phyloP scores from a whole-genome alignment of 92 coral and sea anemone genomes.

The Plumapathes pennacea region DNA sequence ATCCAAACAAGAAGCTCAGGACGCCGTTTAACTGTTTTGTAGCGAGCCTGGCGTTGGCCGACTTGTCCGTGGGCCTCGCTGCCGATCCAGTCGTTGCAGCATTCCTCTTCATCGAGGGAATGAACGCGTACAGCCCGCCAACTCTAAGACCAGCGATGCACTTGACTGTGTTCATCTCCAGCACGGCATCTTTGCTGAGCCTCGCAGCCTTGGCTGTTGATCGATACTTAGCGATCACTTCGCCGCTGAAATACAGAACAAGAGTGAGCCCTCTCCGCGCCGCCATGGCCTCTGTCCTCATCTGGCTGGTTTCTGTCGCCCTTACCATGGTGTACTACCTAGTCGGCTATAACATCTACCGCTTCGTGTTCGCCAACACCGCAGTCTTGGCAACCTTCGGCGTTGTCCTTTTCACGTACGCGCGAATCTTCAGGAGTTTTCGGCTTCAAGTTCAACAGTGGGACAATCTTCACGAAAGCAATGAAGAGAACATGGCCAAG shows the following conservation, averaged over 20 bases:
- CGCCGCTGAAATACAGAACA: slow-evolving; percentile 64
- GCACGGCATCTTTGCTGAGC: slow-evolving; percentile 80
- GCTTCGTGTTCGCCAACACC: slow-evolving; percentile 87
- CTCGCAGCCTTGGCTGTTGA: slow-evolving; percentile 77
- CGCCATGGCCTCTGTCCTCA: slow-evolving; percentile 26
- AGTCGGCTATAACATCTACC: slow-evolving; percentile 68
- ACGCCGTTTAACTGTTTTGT: slow-evolving; percentile 75
- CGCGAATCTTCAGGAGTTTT: slow-evolving; percentile 34
- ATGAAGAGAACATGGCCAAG: slow-evolving; percentile 40
- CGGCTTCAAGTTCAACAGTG: slow-evolving; percentile 38
- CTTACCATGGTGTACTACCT: slow-evolving; percentile 71
- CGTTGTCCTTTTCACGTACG: slow-evolving; percentile 44
- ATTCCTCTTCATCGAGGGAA: slow-evolving; percentile 65
- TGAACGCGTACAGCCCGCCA: slow-evolving; percentile 23
- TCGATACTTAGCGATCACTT: slow-evolving; percentile 67
- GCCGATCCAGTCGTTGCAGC: slow-evolving; percentile 63
- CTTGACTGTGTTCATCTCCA: slow-evolving; percentile 61
- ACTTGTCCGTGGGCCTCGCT: slow-evolving; percentile 61
- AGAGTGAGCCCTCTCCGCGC: slow-evolving; percentile 51
- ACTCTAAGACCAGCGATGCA: slow-evolving; percentile 37
- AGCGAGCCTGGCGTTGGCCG: slow-evolving; percentile 75
- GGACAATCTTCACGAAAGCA: slow-evolving; percentile 41
- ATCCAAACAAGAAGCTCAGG: slow-evolving; percentile 74
- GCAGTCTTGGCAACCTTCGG: slow-evolving; percentile 70
- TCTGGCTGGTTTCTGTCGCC: slow-evolving; percentile 68